phyloP scores from a whole-genome alignment of 2,113 vertebrate genomes.

The Jacana jacana region DNA sequence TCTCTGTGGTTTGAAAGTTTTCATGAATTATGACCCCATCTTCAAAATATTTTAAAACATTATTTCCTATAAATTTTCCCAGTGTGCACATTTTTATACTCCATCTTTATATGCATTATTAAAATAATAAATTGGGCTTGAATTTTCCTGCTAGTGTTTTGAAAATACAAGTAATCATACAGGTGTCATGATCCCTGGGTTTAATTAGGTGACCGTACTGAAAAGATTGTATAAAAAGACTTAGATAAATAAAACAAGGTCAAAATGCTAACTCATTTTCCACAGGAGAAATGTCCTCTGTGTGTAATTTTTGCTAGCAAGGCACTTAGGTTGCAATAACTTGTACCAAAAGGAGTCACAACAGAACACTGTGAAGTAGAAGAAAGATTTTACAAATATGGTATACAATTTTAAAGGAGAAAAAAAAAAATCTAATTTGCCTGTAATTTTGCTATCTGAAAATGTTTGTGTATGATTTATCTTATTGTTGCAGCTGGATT shows the following conservation, averaged over 20 bases:
- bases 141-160: background rate
- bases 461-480: conserved; percentile 34
- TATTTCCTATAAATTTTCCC: background rate
- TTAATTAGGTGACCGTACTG: conserved; percentile 23
- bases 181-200: background rate
- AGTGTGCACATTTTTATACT: background rate
- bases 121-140: background rate
- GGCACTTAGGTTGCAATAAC: background rate
- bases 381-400: background rate
- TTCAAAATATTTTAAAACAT: background rate
- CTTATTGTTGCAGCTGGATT: conserved; percentile 36
- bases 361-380: background rate
- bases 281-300: background rate
- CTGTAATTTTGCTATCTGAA: conserved; percentile 27
- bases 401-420: background rate
- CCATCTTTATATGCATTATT: background rate
- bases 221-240: background rate
- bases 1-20: background rate
- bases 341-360: background rate
- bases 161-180: background rate
- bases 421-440: conserved; percentile 26
- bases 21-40: background rate
- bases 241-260: conserved; percentile 19
- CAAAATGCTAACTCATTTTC: conserved; percentile 23
- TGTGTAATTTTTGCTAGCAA: background rate